Base-by-base conservation (phyloP, 2,113 vertebrate genomes). In the Climacteris rufus region DNA sequence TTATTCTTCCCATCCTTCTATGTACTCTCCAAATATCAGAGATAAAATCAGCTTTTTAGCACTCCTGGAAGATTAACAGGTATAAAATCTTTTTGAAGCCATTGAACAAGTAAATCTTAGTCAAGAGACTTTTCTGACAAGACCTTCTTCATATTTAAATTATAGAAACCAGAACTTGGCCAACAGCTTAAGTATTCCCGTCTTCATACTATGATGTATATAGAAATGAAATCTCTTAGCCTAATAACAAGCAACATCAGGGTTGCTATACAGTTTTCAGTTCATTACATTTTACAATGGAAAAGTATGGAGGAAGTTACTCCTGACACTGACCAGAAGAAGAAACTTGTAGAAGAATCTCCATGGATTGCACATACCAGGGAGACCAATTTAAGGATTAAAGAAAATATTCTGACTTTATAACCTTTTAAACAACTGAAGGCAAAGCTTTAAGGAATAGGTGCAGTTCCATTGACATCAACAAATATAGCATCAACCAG, bases 1-100 rank as follows among this genome's bases (percentile, higher is more conserved):
- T 77, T 87, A 85, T 74, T 84, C 70, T 88, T 74, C 45, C 63
- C 47, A 74, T 91, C 82, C 53, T 83, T 95, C 75, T 83, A 25
- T 45, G 28, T 87, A 61, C 21, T 72, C 84, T 89, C 70, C 74
- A 95, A 96, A 91, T 94, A 71, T 85, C 90, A 95, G 71, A 85
- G 54, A 74, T 65, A 95, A 95, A 83, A 94, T 69, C 45, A 81
- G 69, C 75, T 90, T 96, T 93, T 76, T 50, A 91, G 59, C 64
- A 74, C 59, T 76, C 59, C 54, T 83, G 59, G 74, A 91, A 93
- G 70, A 89, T 65, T 94, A 87, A 91, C 27, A 91, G n/a, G 2
- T 74, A 69, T 53, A 82, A 83, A 22, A 23, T 49, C 49, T 63
- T 81, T 83, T 69, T 77, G 1, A 87, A 82, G 49, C 13, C 57